Base-by-base conservation (phyloP, 1,140 invertebrate species). In the Amyelois transitella region DNA sequence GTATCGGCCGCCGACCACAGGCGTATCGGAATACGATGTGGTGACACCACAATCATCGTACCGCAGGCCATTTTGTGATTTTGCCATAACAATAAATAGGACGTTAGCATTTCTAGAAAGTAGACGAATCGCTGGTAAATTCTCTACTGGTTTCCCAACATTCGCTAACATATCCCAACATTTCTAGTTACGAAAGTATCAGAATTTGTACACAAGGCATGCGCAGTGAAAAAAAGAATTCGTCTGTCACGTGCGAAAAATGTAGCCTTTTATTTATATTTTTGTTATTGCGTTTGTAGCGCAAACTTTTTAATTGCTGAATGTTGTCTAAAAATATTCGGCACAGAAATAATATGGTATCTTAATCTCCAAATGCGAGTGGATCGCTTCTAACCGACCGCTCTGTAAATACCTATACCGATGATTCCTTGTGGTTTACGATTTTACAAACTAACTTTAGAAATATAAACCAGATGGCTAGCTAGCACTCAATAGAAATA, bases 361-460 rank as follows among this genome's bases (percentile, higher is more conserved):
- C n/a, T 14, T 38, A 1, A 38, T 48, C 21, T 52, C 49, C 18
- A 38, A 21, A 43, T 49, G 18, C 24, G 10, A 58, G 38, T 58
- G 50, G 25, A 69, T 53, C 28, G 44, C 55, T 56, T 59, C 55
- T 49, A 64, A 62, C 55, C 58, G 62, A 70, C 55, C 45, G 65
- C 54, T 74, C 72, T 65, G 73, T 69, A 72, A 75, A 80, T 73
- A 81, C 68, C 72, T 73, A 77, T 59, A 53, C 60, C 55, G 72
- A 76, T 75, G 74, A 82, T 78, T 75, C 72, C 69, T 67, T 72
- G 69, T 72, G 75, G 78, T 87, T 87, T 84, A 87, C 81, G 79
- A 81, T 84, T 84, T 81, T 77, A 85, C 77, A 84, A 77, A 82
- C 84, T 87, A 87, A 87, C 78, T 87, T 87, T 87, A 87, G 84